These are phyloP conservation scores for Mactromeris polynyma DNA, from an alignment of 2,888 invertebrate species.

Conservation along the genomic window DNA sequence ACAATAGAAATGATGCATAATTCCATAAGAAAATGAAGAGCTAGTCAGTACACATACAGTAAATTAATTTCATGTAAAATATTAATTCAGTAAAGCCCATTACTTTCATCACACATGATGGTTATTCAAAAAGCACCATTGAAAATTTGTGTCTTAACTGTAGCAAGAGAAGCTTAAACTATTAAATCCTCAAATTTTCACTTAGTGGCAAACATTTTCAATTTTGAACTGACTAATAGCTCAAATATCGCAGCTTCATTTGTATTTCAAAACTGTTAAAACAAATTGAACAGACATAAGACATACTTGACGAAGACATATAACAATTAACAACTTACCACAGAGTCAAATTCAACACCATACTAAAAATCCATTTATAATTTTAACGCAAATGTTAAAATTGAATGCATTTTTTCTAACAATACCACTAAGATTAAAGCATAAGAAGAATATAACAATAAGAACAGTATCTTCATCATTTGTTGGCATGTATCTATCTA, in stretches of 20 bases:
- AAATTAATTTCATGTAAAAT: not conserved
- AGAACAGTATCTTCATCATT: not conserved
- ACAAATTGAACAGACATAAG: not conserved
- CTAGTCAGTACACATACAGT: not conserved
- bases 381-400: not conserved
- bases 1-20: conserved; percentile 38
- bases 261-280: not conserved
- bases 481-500: not conserved
- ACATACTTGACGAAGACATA: not conserved
- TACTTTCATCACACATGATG: not conserved
- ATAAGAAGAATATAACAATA: not conserved
- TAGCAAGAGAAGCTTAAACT: no score
- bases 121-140: not conserved
- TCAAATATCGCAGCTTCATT: not conserved
- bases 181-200: not conserved
- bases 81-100: not conserved
- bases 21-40: not conserved
- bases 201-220: not conserved
- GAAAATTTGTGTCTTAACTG: not conserved
- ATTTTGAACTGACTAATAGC: not conserved
- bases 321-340: not conserved
- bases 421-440: not conserved
- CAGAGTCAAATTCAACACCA: not conserved
- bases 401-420: not conserved
- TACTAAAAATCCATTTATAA: not conserved